These are phyloP conservation scores for Oryzaephilus surinamensis DNA, from an alignment of 1,140 invertebrate species.

Conservation along the genomic window DNA sequence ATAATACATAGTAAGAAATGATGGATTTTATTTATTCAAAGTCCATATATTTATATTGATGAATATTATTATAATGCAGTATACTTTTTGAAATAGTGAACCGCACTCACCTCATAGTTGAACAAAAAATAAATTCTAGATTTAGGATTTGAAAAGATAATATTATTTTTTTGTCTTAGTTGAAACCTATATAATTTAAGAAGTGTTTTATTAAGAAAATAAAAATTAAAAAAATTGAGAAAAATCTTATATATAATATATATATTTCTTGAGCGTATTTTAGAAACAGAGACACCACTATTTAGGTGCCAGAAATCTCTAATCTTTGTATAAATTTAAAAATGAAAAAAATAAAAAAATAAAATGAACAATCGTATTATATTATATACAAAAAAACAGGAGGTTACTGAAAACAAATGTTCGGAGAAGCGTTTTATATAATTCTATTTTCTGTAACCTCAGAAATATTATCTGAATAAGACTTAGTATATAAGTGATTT, in stretches of 20 bases:
- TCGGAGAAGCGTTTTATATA: slow-evolving; percentile 1
- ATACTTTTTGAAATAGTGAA: slow-evolving; percentile 16
- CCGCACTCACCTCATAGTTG: slow-evolving; percentile 26
- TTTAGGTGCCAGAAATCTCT: slow-evolving; percentile 17
- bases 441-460: slow-evolving; percentile 1
- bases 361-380: slow-evolving; percentile 23
- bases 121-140: no score
- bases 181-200: no score
- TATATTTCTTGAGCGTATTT: background rate
- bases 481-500: slow-evolving; percentile 11
- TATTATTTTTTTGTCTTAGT: no score
- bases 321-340: slow-evolving; percentile 12
- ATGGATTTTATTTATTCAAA: no score
- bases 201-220: no score
- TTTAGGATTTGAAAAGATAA: no score
- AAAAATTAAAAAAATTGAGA: no score
- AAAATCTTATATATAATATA: slow-evolving; percentile 7
- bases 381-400: no score
- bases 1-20: no score
- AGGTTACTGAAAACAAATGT: no score
- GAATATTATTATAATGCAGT: no score
- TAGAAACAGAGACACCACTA: slow-evolving; percentile 17
- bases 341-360: slow-evolving; percentile 11
- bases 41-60: no score
- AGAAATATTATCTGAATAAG: slow-evolving; percentile 11